These are phyloP conservation scores for Priocnemis perturbator DNA, from an alignment of 2,888 invertebrate species.

Conservation along the genomic window DNA sequence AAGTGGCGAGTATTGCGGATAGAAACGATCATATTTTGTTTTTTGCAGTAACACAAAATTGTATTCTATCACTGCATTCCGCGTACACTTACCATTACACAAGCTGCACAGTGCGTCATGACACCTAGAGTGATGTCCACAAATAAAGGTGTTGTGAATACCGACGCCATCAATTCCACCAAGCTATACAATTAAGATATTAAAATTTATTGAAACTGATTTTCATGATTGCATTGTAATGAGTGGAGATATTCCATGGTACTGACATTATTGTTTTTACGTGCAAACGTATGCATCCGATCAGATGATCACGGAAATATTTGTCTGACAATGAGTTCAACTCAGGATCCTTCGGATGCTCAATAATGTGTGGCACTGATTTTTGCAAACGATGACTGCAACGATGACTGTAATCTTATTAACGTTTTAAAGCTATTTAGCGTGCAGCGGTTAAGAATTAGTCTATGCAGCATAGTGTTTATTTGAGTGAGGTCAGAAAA, in stretches of 20 bases:
- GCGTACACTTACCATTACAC: not conserved
- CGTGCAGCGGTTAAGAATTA: too few relatives aligned
- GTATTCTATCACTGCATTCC: not conserved
- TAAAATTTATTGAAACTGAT: not conserved
- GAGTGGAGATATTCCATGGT: not conserved
- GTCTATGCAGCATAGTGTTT: too few relatives aligned
- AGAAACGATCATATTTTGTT: not conserved
- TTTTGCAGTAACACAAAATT: too few relatives aligned
- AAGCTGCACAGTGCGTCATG: not conserved
- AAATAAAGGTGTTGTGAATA: not conserved
- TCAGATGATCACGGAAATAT: not conserved
- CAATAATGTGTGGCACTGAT: too few relatives aligned
- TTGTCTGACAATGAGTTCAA: not conserved
- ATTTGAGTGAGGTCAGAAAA: too few relatives aligned
- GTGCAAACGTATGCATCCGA: not conserved
- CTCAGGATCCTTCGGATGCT: too few relatives aligned
- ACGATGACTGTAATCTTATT: not conserved
- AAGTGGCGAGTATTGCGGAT: not conserved
- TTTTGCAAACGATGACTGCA: not conserved
- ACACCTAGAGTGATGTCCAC: not conserved
- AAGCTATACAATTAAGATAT: not conserved
- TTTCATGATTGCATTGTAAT: not conserved
- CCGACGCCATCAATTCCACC: not conserved
- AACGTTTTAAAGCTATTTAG: too few relatives aligned
- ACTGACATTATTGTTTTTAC: not conserved